Evolutionary conservation across 2,888 invertebrate genomes (phyloP).

Genomic region (Stenichneumon culpator): DNA sequence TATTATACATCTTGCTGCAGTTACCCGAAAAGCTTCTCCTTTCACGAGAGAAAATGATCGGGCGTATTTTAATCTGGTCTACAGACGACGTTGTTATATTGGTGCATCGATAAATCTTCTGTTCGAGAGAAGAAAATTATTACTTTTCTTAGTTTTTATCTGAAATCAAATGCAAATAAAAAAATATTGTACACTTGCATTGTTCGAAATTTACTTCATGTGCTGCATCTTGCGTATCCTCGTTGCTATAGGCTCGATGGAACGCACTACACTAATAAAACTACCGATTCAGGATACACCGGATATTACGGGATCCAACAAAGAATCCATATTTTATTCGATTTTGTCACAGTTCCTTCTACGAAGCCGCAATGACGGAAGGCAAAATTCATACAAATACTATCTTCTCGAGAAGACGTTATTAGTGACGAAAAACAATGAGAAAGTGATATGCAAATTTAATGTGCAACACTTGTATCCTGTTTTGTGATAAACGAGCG

Average conservation of each 20-base stretch:
- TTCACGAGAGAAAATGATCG: background rate
- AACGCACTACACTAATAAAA: background rate
- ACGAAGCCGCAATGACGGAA: background rate
- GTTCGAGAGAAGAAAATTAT: background rate
- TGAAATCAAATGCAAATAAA: background rate
- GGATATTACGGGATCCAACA: background rate
- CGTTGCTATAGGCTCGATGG: background rate
- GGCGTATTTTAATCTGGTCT: background rate
- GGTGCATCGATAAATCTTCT: background rate
- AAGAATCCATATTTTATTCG: background rate
- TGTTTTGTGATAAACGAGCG: background rate
- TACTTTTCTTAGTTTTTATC: background rate
- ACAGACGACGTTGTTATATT: background rate
- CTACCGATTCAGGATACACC: background rate
- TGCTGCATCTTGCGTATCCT: background rate
- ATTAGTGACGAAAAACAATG: background rate
- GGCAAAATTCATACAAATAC: background rate
- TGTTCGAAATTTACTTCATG: background rate
- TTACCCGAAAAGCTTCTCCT: background rate
- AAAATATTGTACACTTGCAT: background rate
- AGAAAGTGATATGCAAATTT: background rate
- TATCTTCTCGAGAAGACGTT: background rate
- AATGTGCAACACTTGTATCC: background rate
- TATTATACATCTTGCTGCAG: slow-evolving; percentile 4
- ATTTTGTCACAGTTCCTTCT: too few relatives aligned